Conservation (phyloP, 2,113 vertebrate genomes). For the human (Homo sapiens) region GRCh38 chr14:24164001-24164500, state of each 20-base stretch:
- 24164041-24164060: background rate
- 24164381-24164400: background rate
- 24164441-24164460: background rate
- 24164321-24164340: background rate
- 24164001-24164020: background rate
- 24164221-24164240: background rate
- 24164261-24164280: background rate
- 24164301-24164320: background rate
- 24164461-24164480: background rate
- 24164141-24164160: background rate
- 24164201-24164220: background rate
- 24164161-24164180: background rate
- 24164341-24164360: background rate
- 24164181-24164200: background rate
- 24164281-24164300: background rate
- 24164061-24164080: background rate
- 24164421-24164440: background rate
- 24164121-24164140: conserved; percentile 51
- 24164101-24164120: background rate
- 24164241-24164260: background rate
- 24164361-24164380: conserved; percentile 5
- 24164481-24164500: background rate
- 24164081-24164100: background rate
- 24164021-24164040: background rate
- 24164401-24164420: background rate